Conservation (phyloP, 2,797 vertebrate genomes). For the Netta rufina region DNA sequence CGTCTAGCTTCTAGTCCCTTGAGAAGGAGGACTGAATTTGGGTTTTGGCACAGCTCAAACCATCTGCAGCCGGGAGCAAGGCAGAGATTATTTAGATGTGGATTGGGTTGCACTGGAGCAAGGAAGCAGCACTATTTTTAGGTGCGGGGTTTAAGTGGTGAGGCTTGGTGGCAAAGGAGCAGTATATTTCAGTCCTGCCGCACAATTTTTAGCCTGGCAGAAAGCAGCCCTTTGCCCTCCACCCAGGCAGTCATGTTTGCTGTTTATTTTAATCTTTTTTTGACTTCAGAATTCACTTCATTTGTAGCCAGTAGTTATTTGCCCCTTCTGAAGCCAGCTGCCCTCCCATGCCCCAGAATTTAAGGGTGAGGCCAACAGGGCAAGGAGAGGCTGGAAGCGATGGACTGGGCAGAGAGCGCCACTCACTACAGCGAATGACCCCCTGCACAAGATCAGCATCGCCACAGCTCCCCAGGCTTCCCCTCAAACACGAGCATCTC, state of each 20-base stretch:
- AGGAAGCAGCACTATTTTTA: slow-evolving; percentile 26
- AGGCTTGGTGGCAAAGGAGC: neutral
- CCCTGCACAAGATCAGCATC: accelerated
- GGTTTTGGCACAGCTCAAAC: neutral
- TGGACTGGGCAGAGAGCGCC: accelerated
- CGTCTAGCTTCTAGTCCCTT: accelerated
- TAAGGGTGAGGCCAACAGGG: neutral
- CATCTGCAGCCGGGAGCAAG: neutral
- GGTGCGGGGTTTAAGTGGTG: neutral
- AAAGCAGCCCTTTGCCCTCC: neutral
- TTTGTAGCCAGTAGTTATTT: neutral
- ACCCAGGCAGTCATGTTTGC: accelerated
- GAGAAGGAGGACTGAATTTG: neutral
- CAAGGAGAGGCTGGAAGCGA: neutral
- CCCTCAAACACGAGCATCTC: neutral
- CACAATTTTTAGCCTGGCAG: neutral
- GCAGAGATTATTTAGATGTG: neutral
- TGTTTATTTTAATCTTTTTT: neutral
- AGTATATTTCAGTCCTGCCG: accelerated
- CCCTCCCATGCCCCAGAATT: neutral
- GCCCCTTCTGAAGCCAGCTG: neutral
- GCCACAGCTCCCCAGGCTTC: accelerated
- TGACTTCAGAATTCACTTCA: neutral
- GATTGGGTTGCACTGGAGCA: neutral
- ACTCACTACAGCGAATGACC: neutral